Evolutionary conservation across 2,113 vertebrate genomes (phyloP).

Genomic region (Sinocyclocheilus rhinocerous): DNA sequence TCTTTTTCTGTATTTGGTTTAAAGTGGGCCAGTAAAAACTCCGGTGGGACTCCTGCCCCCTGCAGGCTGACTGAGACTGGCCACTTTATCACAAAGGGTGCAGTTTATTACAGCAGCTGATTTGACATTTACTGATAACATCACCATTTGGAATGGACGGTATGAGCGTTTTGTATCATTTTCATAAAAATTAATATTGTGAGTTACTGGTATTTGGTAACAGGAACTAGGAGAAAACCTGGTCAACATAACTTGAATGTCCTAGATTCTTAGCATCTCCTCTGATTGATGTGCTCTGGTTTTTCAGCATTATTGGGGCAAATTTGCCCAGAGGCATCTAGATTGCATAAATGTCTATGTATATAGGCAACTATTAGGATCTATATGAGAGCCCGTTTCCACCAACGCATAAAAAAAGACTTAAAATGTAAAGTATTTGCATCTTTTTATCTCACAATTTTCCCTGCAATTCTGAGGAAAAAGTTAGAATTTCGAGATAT

Average conservation of each 20-base stretch:
- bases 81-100: background rate
- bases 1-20: background rate
- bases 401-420: too few relatives aligned
- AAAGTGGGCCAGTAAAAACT: slow-evolving; percentile 49
- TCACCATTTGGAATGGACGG: background rate
- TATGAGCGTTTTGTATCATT: background rate
- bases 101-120: background rate
- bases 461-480: too few relatives aligned
- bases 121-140: background rate
- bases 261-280: background rate
- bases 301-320: background rate
- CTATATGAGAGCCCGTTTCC: too few relatives aligned
- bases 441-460: too few relatives aligned
- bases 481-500: too few relatives aligned
- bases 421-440: too few relatives aligned
- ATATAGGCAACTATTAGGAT: background rate
- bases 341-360: background rate
- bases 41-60: background rate
- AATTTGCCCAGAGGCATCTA: background rate
- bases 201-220: background rate
- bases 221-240: background rate
- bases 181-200: background rate
- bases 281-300: background rate
- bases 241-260: background rate
- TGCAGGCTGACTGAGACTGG: background rate